These are phyloP conservation scores for Pseudotriccus pelzelni DNA, from an alignment of 2,797 vertebrate genomes.

Conservation along the genomic window DNA sequence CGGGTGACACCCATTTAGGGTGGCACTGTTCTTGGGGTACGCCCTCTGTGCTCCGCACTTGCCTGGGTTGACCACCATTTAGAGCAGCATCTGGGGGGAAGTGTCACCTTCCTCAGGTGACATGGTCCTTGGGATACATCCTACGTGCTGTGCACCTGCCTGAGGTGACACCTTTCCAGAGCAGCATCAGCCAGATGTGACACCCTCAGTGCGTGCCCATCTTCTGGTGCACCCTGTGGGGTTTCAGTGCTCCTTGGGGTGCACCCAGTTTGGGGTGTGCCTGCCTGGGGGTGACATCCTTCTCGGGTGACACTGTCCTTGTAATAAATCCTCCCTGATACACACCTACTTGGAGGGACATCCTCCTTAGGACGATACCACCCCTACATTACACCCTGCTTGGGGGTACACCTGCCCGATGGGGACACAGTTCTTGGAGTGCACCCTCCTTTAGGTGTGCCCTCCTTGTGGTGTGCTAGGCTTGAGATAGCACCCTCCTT, in stretches of 20 bases:
- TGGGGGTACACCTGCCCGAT: background rate
- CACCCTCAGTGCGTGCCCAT: background rate
- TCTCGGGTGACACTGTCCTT: background rate
- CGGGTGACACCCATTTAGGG: too few relatives aligned
- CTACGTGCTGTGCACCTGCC: background rate
- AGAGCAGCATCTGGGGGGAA: background rate
- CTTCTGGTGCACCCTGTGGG: background rate
- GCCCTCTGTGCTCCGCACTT: background rate
- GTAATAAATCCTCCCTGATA: background rate
- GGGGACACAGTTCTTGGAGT: background rate
- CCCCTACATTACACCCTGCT: background rate
- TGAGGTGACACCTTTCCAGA: fast-evolving
- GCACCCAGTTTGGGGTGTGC: too few relatives aligned
- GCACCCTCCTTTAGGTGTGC: background rate
- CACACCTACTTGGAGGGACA: background rate
- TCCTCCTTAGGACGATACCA: fast-evolving
- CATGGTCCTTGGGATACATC: too few relatives aligned
- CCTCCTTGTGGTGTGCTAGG: background rate
- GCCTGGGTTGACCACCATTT: background rate
- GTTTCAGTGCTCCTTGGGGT: too few relatives aligned
- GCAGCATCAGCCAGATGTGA: background rate
- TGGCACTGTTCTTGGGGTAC: background rate
- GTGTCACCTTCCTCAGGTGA: background rate
- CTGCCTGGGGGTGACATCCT: background rate
- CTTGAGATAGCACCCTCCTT: background rate